Evolutionary conservation across 2,797 vertebrate genomes (phyloP).

Genomic region (Xiphorhynchus erythropygius): DNA sequence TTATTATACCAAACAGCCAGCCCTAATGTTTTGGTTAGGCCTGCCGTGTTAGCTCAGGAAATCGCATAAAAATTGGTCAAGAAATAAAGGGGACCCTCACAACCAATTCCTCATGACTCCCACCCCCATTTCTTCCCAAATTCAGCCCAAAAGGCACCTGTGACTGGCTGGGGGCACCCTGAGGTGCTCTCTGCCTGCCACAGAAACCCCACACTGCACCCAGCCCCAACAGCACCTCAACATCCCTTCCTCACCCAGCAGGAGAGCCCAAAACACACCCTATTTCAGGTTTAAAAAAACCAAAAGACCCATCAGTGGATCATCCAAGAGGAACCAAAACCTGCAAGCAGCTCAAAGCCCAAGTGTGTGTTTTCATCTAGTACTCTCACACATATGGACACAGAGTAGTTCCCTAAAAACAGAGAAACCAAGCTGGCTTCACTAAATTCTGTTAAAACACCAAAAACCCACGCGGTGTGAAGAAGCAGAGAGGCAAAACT

Average conservation of each 20-base stretch:
- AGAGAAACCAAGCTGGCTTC: not conserved
- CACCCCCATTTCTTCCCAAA: not conserved
- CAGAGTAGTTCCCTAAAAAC: not conserved
- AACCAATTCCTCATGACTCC: fast-evolving
- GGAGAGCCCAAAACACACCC: not conserved
- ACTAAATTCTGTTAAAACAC: not conserved
- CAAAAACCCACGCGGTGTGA: not conserved
- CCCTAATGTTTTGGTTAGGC: not conserved
- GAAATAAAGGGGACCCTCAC: not conserved
- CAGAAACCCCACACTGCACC: not conserved
- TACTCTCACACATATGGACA: not conserved
- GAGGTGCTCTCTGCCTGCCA: not conserved
- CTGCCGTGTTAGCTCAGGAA: not conserved
- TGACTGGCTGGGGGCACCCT: fast-evolving
- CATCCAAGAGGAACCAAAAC: not conserved
- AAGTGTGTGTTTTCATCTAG: not conserved
- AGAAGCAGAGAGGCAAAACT: not conserved
- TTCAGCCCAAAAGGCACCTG: not conserved
- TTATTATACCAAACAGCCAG: not conserved
- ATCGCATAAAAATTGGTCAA: not conserved
- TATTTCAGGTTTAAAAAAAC: not conserved
- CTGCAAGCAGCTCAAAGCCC: not conserved
- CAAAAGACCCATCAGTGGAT: not conserved
- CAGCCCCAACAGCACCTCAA: not conserved
- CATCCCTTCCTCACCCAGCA: not conserved